Evolutionary conservation across 2,888 invertebrate species (phyloP).

Genomic region (Mystacides longicornis): DNA sequence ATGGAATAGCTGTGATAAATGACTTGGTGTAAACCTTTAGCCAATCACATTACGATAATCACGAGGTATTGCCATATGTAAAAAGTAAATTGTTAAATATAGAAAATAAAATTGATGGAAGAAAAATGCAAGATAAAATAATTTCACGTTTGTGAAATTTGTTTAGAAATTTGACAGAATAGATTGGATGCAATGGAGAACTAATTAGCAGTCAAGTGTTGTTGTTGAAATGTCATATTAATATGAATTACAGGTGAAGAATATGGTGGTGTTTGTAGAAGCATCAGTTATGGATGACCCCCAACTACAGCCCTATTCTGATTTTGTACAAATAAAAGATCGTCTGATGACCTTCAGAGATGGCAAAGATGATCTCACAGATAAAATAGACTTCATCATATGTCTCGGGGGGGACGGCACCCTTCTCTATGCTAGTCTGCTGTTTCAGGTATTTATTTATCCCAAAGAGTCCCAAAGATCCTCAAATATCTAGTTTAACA

Average conservation of each 20-base stretch:
- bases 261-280: conserved; percentile 94
- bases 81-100: too few species aligned
- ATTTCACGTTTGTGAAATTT: too few species aligned
- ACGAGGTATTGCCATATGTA: too few species aligned
- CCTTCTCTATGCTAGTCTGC: conserved; percentile 84
- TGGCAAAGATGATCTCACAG: conserved; percentile 88
- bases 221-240: not conserved
- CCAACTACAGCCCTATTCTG: conserved; percentile 62
- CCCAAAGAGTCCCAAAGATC: not conserved
- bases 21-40: too few species aligned
- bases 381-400: conserved; percentile 94
- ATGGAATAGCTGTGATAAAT: too few species aligned
- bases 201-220: too few species aligned
- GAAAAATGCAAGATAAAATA: too few species aligned
- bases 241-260: conserved; percentile 69
- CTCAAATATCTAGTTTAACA: not conserved
- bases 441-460: conserved; percentile 57
- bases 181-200: too few species aligned
- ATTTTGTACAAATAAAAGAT: conserved; percentile 71
- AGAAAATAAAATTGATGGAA: too few species aligned
- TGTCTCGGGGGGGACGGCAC: conserved; percentile 98
- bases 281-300: conserved; percentile 83
- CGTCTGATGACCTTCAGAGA: conserved; percentile 82
- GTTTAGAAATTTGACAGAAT: too few species aligned
- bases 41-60: too few species aligned